These are phyloP conservation scores for Diadromus collaris DNA, from an alignment of 2,888 invertebrate genomes.

Conservation along the genomic window DNA sequence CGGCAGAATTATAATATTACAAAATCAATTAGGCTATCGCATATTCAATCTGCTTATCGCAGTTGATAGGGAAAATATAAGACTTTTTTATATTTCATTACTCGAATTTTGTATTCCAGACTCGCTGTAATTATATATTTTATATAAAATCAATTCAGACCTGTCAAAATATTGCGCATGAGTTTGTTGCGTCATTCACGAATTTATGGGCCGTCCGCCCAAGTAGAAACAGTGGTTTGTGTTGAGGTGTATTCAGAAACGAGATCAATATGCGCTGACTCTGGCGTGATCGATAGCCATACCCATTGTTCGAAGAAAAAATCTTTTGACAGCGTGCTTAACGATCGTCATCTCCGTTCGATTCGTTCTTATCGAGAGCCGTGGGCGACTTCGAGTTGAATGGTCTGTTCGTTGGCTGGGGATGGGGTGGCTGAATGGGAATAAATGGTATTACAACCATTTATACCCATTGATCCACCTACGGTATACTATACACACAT, in stretches of 20 bases:
- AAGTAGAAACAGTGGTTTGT: not conserved
- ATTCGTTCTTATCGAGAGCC: constrained; percentile 47
- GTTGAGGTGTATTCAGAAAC: not conserved
- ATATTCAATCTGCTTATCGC: no score
- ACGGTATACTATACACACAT: constrained; percentile 46
- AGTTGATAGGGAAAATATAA: no score
- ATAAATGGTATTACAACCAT: constrained; percentile 13
- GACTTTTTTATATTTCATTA: no score
- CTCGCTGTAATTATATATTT: no score
- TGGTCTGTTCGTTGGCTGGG: constrained; percentile 37
- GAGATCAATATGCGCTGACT: not conserved
- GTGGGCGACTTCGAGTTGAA: constrained; percentile 32
- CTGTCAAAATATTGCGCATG: no score
- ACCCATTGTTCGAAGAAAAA: not conserved
- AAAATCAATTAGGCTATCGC: no score
- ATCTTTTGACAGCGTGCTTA: constrained; percentile 36
- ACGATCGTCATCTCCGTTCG: constrained; percentile 40
- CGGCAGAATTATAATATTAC: not conserved
- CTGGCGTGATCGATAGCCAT: constrained; percentile 11
- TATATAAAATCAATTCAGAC: no score
- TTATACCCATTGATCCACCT: constrained; percentile 33
- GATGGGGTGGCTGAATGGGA: no score
- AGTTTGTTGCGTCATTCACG: not conserved
- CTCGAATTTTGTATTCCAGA: no score
- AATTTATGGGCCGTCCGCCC: not conserved